These are phyloP conservation scores for Endomychus coccineus DNA, from an alignment of 2,888 invertebrate species.

Conservation along the genomic window DNA sequence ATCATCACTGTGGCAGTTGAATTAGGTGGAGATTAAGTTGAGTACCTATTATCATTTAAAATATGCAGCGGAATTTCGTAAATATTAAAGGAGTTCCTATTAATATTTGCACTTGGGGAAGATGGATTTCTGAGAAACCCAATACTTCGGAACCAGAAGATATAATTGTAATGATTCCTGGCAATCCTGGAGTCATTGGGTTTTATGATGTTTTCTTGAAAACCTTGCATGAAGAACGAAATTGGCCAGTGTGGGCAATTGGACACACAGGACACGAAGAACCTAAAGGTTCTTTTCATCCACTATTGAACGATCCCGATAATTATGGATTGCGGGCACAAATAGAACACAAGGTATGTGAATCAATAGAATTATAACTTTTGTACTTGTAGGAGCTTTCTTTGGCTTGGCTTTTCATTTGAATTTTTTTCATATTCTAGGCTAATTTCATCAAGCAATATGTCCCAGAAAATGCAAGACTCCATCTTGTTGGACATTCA, in stretches of 20 bases:
- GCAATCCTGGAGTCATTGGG: conserved; percentile 81
- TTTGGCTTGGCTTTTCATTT: too few relatives aligned
- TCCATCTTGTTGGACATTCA: conserved; percentile 85
- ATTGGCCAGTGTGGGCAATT: conserved; percentile 68
- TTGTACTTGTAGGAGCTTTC: too few relatives aligned
- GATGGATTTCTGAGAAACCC: conserved; percentile 51
- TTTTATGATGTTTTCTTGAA: conserved; percentile 71
- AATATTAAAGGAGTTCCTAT: conserved; percentile 58
- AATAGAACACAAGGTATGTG: too few relatives aligned
- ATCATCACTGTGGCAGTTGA: too few relatives aligned
- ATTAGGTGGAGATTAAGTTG: too few relatives aligned
- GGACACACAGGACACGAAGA: conserved; percentile 79
- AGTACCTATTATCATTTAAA: conserved; percentile 39
- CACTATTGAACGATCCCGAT: too few relatives aligned
- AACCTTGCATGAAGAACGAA: conserved; percentile 54
- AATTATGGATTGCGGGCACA: too few relatives aligned
- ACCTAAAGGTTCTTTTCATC: conserved; percentile 52
- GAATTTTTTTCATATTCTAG: conserved; percentile 35
- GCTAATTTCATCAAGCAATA: conserved; percentile 63
- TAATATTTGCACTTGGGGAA: conserved; percentile 62
- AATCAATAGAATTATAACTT: too few relatives aligned
- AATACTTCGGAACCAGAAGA: conserved; percentile 46
- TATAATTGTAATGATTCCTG: conserved; percentile 66
- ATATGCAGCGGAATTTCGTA: conserved; percentile 41
- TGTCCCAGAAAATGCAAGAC: conserved; percentile 61